Evolutionary conservation across 2,888 invertebrate species (phyloP), one percentile per base, ranked within the genome.

Genomic region (Horisme vitalbata): DNA sequence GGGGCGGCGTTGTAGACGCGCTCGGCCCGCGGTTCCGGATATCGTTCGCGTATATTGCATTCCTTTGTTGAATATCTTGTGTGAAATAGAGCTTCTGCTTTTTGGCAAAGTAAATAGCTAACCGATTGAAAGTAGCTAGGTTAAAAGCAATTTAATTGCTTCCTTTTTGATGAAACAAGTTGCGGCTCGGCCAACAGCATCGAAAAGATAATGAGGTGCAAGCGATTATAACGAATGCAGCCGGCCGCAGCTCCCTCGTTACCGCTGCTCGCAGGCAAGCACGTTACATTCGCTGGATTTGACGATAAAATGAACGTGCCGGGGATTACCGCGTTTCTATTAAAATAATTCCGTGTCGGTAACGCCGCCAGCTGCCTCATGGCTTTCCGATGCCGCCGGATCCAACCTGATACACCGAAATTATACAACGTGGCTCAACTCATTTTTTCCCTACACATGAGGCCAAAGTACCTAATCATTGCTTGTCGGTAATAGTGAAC

Each of bases 1-100:
- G 12, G 7, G 13, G 12, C 7, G 7, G 13, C 8, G 26, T 7
- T 18, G 18, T 18, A 1, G 7, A 7, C 7, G 18, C 18, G 18
- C 18, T 18, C 18, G 18, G 18, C 1, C 12, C 8, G 23, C 8
- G 9, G 28, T 10, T 26, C 10, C 12, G 28, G 28, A 28, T 28
- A 28, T 28, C 13, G 28, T 12, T 12, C 13, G 28, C 28, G 21
- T 27, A 36, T 45, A 45, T 44, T 44, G 37, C 36, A 44, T 44
- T 44, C 44, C 32, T 32, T 32, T 33, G 38, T 38, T 15, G 32
- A 44, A 26, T 36, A 31, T 44, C 44, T 33, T 15, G 21, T 21
- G 32, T 24, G 28, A 34, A 45, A 27, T 38, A 28, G 33, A 38
- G 45, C 44, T 31, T 23, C 37, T 30, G 35, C 23, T 15, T 35